Base-by-base conservation (phyloP, 2,113 vertebrate species). In the Fregata magnificens region DNA sequence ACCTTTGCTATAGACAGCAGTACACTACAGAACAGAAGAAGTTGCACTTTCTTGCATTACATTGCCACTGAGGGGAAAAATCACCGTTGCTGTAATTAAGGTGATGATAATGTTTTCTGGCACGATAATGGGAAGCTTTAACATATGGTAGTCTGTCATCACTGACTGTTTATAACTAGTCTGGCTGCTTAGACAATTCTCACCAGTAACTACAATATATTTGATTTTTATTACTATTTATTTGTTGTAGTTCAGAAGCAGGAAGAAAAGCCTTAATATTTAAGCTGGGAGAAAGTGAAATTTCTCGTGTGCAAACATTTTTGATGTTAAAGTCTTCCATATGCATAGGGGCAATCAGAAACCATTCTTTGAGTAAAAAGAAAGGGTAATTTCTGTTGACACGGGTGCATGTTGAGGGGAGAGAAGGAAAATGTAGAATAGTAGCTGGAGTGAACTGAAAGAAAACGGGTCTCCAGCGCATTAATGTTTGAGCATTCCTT, bases 101-200 rank as follows among this genome's bases (percentile, higher is more conserved):
- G 79, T 92, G 82, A 63, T 94, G 62, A 70, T 88, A 88, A 88
- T 15, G 6, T 66, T 86, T 90, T 90, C 71, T 96, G 92, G 88
- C 88, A 77, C 5, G 3, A 28, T 80, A 73, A 86, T 55, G n/a
- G 72, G 90, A 97, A 89, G 55, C 76, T 47, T 47, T 93, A 90
- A 77, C 82, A 90, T 95, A 82, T 73, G 85, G 78, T 62, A 62
- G 59, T 73, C 90, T 94, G 87, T 96, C 78, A 90, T 90, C 90
- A 66, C 74, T 89, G 67, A 58, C 71, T 93, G 78, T 95, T 94
- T 86, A n/a, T 77, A 93, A 67, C 58, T 92, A 52, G 62, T 21
- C 84, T 80, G 74, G 9, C 58, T 94, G 53, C 90, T 92, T 81
- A 88, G 85, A 69, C 63, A 58, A 2, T 45, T 95, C 62, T 92